These are phyloP conservation scores for Sebastes nivosus DNA, from an alignment of 2,797 vertebrate genomes.

Conservation along the genomic window DNA sequence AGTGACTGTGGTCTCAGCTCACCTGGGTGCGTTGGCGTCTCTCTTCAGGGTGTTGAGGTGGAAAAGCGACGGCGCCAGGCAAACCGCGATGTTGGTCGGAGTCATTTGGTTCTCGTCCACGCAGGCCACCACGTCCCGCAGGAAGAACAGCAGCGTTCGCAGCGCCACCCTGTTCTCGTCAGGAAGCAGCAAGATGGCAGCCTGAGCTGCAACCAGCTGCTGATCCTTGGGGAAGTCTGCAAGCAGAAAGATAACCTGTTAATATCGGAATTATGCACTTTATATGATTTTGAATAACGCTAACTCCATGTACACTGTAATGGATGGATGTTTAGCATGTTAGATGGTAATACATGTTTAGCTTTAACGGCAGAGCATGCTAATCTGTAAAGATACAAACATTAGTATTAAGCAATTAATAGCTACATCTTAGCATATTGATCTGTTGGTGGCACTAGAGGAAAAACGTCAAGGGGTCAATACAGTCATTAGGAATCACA, in stretches of 20 bases:
- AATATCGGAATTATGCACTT: background rate
- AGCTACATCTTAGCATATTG: no score
- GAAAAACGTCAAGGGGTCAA: no score
- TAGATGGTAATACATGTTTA: no score
- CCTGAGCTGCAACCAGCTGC: conserved; percentile 86
- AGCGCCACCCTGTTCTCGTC: conserved; percentile 89
- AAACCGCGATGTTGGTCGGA: conserved; percentile 90
- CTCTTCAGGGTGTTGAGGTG: conserved; percentile 87
- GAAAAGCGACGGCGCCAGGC: conserved; percentile 90
- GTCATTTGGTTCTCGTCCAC: conserved; percentile 92
- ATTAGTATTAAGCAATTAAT: no score
- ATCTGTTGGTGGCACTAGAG: no score
- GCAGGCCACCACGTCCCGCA: conserved; percentile 86
- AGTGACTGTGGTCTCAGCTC: background rate
- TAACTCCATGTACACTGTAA: background rate
- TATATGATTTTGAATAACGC: background rate
- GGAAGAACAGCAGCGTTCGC: conserved; percentile 87
- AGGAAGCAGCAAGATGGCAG: conserved; percentile 88
- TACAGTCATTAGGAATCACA: no score
- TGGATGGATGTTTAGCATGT: background rate
- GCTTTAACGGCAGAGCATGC: no score
- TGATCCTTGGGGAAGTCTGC: conserved; percentile 89
- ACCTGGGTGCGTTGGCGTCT: conserved; percentile 83
- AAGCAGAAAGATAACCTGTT: background rate
- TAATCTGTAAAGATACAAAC: no score